Evolutionary conservation across 2,797 vertebrate species (phyloP), one percentile per base, ranked within the genome.

Genomic region (Amblyopsis hoosieri): DNA sequence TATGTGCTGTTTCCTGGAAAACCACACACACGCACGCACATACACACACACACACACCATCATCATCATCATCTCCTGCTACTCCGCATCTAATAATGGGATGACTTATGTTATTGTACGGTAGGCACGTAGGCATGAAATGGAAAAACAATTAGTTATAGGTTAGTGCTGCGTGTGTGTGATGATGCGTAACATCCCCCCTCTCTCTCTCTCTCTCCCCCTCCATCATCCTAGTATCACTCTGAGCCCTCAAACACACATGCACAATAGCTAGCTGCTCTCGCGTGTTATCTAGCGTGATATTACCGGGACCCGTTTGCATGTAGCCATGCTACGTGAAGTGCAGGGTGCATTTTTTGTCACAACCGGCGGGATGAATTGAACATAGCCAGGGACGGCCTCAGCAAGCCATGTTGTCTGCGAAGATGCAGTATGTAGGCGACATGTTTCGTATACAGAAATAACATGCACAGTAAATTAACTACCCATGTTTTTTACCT

Each of bases 61-160:
- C 6, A n/a, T 11, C 46, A 75, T 58, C 12, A 64, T 31, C 61
- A 4, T 37, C 46, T 58, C 11, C 15, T 72, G 37, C 48, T 49
- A 64, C 50, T 60, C 58, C 3, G 8, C 3, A 5, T 42, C 67
- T 50, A 71, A 58, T 66, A 74, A 72, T 49, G 64, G 61, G 74
- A 54, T 72, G 71, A 82, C 37, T 69, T 64, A 15, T 62, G 56
- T 68, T 78, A 53, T 60, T 67, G 65, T 58, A 50, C 29, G 46
- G n/a, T 48, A 69, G 66, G 71, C 52, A 56, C 51, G 31, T 50
- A 66, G 64, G 69, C 70, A 69, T 73, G 57, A 80, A 64, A 78
- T 74, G 65, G 72, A 78, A 83, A 82, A 71, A 62, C 57, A 72
- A 77, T 74, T 69, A 56, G 49, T 70, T 64, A 17, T 55, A 69